Evolutionary conservation across 2,797 vertebrate genomes (phyloP).

Genomic region (Neopelma chrysocephalum): DNA sequence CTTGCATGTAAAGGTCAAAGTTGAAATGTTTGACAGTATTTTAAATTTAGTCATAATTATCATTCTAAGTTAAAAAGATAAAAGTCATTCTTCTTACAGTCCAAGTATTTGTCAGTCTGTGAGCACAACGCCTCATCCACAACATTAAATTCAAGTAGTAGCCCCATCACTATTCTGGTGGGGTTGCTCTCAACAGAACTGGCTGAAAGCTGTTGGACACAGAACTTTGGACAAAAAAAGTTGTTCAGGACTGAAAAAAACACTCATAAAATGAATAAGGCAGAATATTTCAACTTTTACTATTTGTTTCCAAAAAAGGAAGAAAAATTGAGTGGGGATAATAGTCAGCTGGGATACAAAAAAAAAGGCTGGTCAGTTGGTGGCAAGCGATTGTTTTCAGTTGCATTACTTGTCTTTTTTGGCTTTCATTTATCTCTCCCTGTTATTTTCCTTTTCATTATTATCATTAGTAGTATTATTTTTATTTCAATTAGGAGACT

Average conservation of each 20-base stretch:
- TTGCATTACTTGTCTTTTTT: background rate
- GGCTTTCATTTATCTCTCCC: background rate
- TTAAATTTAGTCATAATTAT: conserved; percentile 3
- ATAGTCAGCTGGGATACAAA: background rate
- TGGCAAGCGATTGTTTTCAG: background rate
- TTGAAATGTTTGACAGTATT: background rate
- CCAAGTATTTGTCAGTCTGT: background rate
- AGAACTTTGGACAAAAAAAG: background rate
- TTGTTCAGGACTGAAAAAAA: background rate
- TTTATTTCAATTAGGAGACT: background rate
- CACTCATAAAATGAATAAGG: background rate
- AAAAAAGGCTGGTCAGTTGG: background rate
- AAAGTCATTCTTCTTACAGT: background rate
- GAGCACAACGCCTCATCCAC: background rate
- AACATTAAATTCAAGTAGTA: background rate
- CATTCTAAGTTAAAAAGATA: background rate
- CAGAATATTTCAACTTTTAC: background rate
- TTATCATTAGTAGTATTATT: background rate
- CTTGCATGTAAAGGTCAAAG: conserved; percentile 4
- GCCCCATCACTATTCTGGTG: background rate
- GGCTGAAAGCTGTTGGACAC: background rate
- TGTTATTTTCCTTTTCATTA: background rate
- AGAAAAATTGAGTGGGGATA: background rate
- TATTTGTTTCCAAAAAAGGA: background rate
- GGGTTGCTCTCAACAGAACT: background rate